phyloP scores from a whole-genome alignment of 2,797 vertebrate genomes.

The Octomys mimax region DNA sequence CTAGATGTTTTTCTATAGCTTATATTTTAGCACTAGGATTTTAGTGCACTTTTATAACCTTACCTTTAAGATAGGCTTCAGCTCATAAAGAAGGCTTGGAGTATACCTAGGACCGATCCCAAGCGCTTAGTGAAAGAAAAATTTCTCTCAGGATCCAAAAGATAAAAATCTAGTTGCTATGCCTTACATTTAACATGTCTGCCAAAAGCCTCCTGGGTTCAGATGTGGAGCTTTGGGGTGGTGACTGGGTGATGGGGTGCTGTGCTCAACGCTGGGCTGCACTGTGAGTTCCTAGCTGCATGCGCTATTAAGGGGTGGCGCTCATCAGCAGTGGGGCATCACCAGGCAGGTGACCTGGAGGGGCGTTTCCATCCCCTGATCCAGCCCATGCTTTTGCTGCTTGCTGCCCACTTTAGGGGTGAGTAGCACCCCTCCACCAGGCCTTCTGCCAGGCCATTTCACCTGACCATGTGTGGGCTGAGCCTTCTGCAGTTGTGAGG shows the following conservation, averaged over 20 bases:
- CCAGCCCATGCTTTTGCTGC: background rate
- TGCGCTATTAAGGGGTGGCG: background rate
- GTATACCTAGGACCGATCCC: background rate
- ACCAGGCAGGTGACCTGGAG: too few species aligned
- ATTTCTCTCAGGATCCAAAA: conserved; percentile 12
- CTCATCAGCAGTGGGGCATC: background rate
- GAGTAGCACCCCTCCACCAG: background rate
- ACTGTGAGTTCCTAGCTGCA: background rate
- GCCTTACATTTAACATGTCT: background rate
- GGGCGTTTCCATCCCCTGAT: background rate
- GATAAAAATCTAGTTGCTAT: background rate
- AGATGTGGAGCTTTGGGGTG: background rate
- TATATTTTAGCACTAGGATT: conserved; percentile 3
- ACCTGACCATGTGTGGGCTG: background rate
- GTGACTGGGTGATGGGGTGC: background rate
- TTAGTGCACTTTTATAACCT: background rate
- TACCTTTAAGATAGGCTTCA: background rate
- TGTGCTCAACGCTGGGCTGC: background rate
- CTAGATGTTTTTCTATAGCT: background rate
- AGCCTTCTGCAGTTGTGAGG: background rate
- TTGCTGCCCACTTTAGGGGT: background rate
- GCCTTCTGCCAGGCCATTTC: background rate
- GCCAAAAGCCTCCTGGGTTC: background rate
- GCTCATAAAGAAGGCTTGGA: background rate
- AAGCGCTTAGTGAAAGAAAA: background rate